Evolutionary conservation across 2,888 invertebrate genomes (phyloP), one percentile per base, ranked within the genome.

Genomic region (Oscheius sp.): DNA sequence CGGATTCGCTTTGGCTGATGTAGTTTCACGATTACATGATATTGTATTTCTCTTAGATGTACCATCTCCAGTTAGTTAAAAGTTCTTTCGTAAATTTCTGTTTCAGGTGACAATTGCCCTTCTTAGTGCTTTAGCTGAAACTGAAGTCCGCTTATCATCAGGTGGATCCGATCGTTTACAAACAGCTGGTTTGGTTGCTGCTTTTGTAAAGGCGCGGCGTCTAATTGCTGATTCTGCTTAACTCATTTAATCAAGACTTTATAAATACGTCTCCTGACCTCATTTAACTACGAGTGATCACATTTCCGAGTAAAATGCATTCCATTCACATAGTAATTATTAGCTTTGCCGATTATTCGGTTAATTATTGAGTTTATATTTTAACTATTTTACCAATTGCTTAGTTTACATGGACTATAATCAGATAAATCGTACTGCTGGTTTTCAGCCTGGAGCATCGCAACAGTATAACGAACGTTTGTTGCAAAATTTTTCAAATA

Each of bases 1-100:
- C 89, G 97, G 97, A 3, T 89, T 96, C 71, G 96, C 97, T 0
- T 89, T 98, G 29, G 91, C 92, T 75, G 97, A 98, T 87, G 94
- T 98, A 80, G 87, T 98, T 55, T 92, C 94, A 0, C 95, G 96
- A 88, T 89, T 97, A 15, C 96, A 96, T 87, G 88, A 90, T 3
- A 92, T 92, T 83, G 91, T 96, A 55, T 78, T 72, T 61, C 58
- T 70, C 6, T 45, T 84, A 55, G 76, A 82, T 64, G 69, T 82
- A 25, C 78, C 78, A 25, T 42, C 61, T 8, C 1, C 25, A 25
- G 61, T 61, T 6, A 55, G 17, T n/a, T 34, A 6, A 29, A 10
- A 94, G 96, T 0, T 90, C 92, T 64, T 90, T 91, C 20, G 12
- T 17, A 2, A 48, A n/a, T n/a, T 53, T 25, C 3, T 25, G 48